Base-by-base conservation (phyloP, 2,888 invertebrate species). In the Dyspetes luteomarginatus region DNA sequence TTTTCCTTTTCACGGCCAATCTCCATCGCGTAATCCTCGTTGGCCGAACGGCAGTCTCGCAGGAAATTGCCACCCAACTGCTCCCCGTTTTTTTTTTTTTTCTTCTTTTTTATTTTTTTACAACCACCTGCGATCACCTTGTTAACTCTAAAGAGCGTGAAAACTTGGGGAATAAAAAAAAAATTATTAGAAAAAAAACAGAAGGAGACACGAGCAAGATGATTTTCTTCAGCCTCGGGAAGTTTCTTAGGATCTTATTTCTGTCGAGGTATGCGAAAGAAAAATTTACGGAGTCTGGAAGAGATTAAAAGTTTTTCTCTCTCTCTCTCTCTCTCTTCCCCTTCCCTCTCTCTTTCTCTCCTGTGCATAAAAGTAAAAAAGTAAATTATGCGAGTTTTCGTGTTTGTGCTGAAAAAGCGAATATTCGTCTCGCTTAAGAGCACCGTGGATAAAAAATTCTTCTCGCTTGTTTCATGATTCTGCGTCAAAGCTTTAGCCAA, bases 141-240 rank as follows among this genome's bases (percentile, higher is more conserved):
- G 72, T 81, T 81, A 76, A 76, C 76, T 81, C 67, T 62, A 41
- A 76, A 41, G 80, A 64, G 69, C 71, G 41, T 72, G 72, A 68
- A 76, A 80, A 76, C 71, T 75, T 60, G 64, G 12, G 58, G 28
- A 3, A 28, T 36, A 4, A 30, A 69, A 17, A 19, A 30, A 36
- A 24, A 48, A n/a, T n/a, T n/a, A n/a, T n/a, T n/a, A n/a, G 30
- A 30, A 55, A 67, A 72, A 67, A 41, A 67, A 36, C 30, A 45
- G 30, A 71, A 68, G 36, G 24, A 55, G 19, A 9, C 2, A 26
- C 1, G 43, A 62, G 19, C 45, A 15, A 72, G 45, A 76, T 62
- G 60, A 60, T 65, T 19, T 50, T 52, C 50, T 28, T 15, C 69
- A 26, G 52, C 26, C 58, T 69, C 50, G 22, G 41, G 45, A 78